These are phyloP conservation scores for Lerema accius DNA, from an alignment of 1,140 invertebrate species.

Conservation along the genomic window DNA sequence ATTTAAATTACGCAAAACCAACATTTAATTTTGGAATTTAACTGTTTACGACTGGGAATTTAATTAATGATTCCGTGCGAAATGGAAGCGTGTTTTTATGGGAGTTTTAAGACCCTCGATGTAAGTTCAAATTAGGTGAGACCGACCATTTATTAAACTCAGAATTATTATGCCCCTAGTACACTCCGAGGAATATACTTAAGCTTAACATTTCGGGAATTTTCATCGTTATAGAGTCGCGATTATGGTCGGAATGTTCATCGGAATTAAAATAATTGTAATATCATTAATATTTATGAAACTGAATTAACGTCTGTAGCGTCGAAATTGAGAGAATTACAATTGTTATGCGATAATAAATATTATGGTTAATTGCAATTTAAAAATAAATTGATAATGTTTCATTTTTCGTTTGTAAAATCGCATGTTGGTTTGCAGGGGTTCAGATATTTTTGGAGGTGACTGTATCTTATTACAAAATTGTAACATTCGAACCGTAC, in stretches of 20 bases:
- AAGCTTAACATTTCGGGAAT: constrained; percentile 8
- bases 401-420: too few relatives aligned
- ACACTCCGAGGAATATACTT: background rate
- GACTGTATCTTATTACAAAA: too few relatives aligned
- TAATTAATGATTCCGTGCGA: constrained; percentile 16
- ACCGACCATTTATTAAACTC: constrained; percentile 12
- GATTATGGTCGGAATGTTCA: constrained; percentile 1
- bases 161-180: constrained; percentile 19
- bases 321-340: too few relatives aligned
- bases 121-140: constrained; percentile 23
- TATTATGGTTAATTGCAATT: too few relatives aligned
- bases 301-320: too few relatives aligned
- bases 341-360: too few relatives aligned
- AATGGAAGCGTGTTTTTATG: constrained; percentile 11
- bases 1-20: background rate
- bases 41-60: constrained; percentile 11
- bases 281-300: constrained; percentile 3
- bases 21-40: background rate
- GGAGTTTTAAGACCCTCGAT: constrained; percentile 3
- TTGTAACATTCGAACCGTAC: too few relatives aligned
- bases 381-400: too few relatives aligned
- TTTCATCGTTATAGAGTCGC: constrained; percentile 4
- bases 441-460: too few relatives aligned
- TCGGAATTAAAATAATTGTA: background rate
- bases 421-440: too few relatives aligned